These are phyloP conservation scores for Epistrophe grossulariae DNA, from an alignment of 2,888 invertebrate species.

Conservation along the genomic window DNA sequence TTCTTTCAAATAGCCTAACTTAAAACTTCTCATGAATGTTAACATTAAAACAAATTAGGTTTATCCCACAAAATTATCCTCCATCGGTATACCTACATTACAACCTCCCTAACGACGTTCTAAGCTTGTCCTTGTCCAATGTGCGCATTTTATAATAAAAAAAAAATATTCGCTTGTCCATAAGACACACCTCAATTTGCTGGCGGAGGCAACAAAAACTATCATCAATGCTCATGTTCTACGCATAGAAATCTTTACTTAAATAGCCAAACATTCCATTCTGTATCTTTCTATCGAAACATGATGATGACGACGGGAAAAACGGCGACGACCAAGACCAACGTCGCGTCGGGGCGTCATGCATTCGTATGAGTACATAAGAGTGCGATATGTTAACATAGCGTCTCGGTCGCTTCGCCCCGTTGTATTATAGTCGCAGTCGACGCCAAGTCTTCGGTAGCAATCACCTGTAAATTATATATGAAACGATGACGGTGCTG, in stretches of 20 bases:
- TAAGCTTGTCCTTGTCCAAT: neutral
- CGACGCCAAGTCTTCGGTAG: conserved; percentile 38
- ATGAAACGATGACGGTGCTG: neutral
- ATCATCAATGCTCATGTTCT: conserved; percentile 42
- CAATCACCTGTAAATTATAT: conserved; percentile 51
- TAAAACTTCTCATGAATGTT: conserved; percentile 1
- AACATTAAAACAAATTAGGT: conserved; percentile 7
- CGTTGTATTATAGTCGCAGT: neutral
- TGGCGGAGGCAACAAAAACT: neutral
- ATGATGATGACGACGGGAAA: neutral
- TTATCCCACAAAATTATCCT: conserved; percentile 28
- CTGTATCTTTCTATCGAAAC: conserved; percentile 17
- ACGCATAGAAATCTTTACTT: conserved; percentile 46
- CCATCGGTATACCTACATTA: conserved; percentile 12
- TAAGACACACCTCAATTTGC: neutral
- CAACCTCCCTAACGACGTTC: conserved; percentile 6
- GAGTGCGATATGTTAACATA: conserved; percentile 58
- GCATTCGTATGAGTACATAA: neutral
- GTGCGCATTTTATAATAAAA: neutral
- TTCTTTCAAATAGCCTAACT: neutral
- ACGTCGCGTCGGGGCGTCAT: neutral
- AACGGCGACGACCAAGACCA: no score
- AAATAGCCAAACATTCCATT: conserved; percentile 42
- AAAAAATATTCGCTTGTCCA: conserved; percentile 2
- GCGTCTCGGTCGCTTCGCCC: neutral